Base-by-base conservation (phyloP, 2,113 vertebrate genomes). In the Triplophysa tibetana region DNA sequence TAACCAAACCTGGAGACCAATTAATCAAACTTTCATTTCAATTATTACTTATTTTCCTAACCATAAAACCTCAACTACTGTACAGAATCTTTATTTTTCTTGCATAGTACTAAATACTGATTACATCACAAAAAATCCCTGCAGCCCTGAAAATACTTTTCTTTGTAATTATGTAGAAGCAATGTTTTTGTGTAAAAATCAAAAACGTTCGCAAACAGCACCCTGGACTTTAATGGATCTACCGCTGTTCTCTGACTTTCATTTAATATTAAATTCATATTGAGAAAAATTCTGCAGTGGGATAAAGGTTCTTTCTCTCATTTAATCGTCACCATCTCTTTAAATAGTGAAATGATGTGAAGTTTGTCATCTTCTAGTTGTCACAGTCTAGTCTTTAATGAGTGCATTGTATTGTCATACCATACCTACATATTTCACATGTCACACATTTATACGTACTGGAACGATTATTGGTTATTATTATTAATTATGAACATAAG, bases 211-310 rank as follows among this genome's bases (percentile, higher is more conserved):
- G 75, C 62, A 78, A 41, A 17, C 83, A 81, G 81, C 41, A 81
- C 79, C 24, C 19, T 58, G 33, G 78, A 84, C 84, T 80, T 76
- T 78, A 83, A 88, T 84, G 63, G 73, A 85, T 83, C 63, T 73
- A 78, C 80, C 77, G 63, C 65, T 43, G 67, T 84, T 63, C 81
- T 73, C 33, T 48, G 72, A 75, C n/a, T 62, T 80, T 82, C 58
- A 85, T 82, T 77, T 75, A 67, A 70, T 70, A 85, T 85, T 83
- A 83, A 83, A 38, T 38, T 6, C 66, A 80, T 70, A 38, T 48
- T 8, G 10, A 70, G 81, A 78, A 85, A 79, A 77, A 87, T 73
- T 78, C 86, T 86, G 70, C 66, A 70, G 84, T 78, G 76, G 45
- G 75, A 70, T 79, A 66, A 75, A 76, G 75, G 48, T 17, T 64